Evolutionary conservation across 2,797 vertebrate species (phyloP), one percentile per base, ranked within the genome.

Genomic region (Onychomys arenicola): DNA sequence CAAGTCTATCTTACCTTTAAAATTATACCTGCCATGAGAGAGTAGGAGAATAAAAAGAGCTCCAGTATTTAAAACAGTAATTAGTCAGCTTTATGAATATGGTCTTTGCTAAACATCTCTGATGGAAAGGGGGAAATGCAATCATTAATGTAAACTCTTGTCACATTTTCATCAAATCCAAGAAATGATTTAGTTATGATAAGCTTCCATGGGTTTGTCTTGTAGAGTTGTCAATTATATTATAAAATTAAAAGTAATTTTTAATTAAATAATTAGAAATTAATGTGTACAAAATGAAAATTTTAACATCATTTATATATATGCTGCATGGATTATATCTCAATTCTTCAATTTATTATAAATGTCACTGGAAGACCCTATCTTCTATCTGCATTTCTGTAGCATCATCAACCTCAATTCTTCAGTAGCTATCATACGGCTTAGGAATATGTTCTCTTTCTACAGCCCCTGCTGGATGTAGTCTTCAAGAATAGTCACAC

Each of bases 111-210:
- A 77, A 73, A 2, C 19, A 83, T 81, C n/a, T 84, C 40, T 76
- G 2, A 83, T 89, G 63, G 14, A n/a, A 37, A 90, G 19, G n/a
- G 2, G 5, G 73, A 25, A 73, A 80, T 87, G 2, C 0, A 92
- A 63, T 83, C 82, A 32, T 88, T 91, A 57, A 89, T 90, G 12
- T 85, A 71, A 73, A 27, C 0, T 43, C 16, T 88, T 16, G 87
- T 61, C 27, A 83, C 1, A 46, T 71, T 93, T 90, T 61, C 25
- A 5, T 78, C 13, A 92, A 90, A 49, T 8, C 21, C 5, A 77
- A 61, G 25, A 88, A 1, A 82, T 89, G 3, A 77, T 67, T 96
- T 75, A 57, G 76, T 90, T 91, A 37, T 77, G 19, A 91, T 77
- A 73, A 19, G 2, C 77, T 82, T 93, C n/a, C 43, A n/a, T 83